These are phyloP conservation scores for Pangasius macronema DNA, from an alignment of 2,797 vertebrate genomes.

Conservation along the genomic window DNA sequence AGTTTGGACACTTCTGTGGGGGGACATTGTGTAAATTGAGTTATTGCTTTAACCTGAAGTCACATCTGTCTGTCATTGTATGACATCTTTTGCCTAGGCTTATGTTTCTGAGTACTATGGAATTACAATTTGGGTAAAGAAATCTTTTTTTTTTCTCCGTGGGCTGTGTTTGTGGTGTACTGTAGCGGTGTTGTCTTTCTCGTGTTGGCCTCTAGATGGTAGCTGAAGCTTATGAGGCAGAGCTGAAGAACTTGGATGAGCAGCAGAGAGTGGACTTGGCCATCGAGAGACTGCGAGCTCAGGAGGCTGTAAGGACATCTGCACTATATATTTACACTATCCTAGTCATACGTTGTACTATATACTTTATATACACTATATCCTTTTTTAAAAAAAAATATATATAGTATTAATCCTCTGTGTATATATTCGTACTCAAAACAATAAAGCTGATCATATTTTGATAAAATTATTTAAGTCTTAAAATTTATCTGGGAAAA, in stretches of 20 bases:
- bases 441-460: not conserved
- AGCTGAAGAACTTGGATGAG: slow-evolving; percentile 77
- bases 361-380: not conserved
- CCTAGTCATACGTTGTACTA: not conserved
- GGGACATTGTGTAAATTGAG: not conserved
- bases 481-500: not conserved
- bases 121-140: not conserved
- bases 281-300: slow-evolving; percentile 71
- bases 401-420: not conserved
- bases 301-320: slow-evolving; percentile 72
- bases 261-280: slow-evolving; percentile 71
- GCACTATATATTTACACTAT: not conserved
- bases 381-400: too few relatives aligned
- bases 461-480: not conserved
- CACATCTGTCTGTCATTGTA: not conserved
- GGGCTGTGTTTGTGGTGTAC: not conserved
- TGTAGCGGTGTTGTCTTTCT: not conserved
- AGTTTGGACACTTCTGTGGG: not conserved
- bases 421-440: not conserved
- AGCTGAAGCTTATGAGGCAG: slow-evolving; percentile 76
- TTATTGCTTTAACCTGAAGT: not conserved
- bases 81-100: not conserved
- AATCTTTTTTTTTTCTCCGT: not conserved
- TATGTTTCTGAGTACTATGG: not conserved
- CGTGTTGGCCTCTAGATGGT: slow-evolving; percentile 64